Evolutionary conservation across 2,888 invertebrate species (phyloP).

Genomic region (Melinaea marsaeus): DNA sequence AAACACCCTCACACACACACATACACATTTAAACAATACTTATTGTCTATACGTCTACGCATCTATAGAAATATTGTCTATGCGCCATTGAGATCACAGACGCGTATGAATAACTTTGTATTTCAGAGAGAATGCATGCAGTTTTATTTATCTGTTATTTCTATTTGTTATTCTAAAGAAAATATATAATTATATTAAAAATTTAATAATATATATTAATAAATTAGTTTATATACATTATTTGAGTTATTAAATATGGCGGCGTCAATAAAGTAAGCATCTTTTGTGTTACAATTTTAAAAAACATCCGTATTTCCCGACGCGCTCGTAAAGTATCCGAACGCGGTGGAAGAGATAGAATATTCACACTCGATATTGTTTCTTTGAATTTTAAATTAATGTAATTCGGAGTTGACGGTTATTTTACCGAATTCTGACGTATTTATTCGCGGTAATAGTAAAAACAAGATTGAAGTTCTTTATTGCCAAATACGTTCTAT

Average conservation of each 20-base stretch:
- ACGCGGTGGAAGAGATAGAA: slow-evolving; percentile 53
- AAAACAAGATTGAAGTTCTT: not conserved
- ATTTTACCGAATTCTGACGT: slow-evolving; percentile 2
- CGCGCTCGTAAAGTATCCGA: slow-evolving; percentile 66
- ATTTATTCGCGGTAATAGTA: slow-evolving; percentile 1
- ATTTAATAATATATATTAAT: too few species aligned
- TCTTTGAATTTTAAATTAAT: slow-evolving; percentile 71
- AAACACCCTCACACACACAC: slow-evolving; percentile 37
- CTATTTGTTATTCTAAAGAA: slow-evolving; percentile 7
- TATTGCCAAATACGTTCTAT: not conserved
- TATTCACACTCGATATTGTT: slow-evolving; percentile 73
- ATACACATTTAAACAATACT: slow-evolving; percentile 20
- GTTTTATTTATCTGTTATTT: slow-evolving; percentile 13
- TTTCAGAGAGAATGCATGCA: slow-evolving; percentile 12
- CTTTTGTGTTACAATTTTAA: slow-evolving; percentile 42
- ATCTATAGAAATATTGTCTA: slow-evolving; percentile 36
- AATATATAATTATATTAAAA: slow-evolving; percentile 5
- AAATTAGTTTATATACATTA: too few species aligned
- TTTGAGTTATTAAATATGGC: slow-evolving; percentile 42
- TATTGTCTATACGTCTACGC: slow-evolving; percentile 21
- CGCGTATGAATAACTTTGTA: slow-evolving; percentile 24
- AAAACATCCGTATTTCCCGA: slow-evolving; percentile 65
- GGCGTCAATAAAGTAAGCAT: slow-evolving; percentile 48
- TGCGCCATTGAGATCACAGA: slow-evolving; percentile 29
- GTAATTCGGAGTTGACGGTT: slow-evolving; percentile 17